Evolutionary conservation across 2,797 vertebrate genomes (phyloP), one percentile per base, ranked within the genome.

Genomic region (Gymnothorax reevesii): DNA sequence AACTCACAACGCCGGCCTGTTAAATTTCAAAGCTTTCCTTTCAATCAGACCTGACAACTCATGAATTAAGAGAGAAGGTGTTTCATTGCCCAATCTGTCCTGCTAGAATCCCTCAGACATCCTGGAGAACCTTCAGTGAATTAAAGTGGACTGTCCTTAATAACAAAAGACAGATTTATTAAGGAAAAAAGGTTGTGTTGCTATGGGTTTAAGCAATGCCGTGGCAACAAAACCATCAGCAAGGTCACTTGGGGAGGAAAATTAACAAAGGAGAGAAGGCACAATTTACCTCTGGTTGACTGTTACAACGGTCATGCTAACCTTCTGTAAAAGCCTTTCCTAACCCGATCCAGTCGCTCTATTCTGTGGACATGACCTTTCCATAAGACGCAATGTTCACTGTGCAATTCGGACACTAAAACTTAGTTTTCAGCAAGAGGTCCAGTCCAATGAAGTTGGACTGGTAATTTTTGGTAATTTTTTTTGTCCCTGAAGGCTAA

Each of bases 1-100:
- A 3, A 73, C 12, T 73, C n/a, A 25, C 12, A 2, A 13, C 52
- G 42, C 12, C 3, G 8, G 42, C 42, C 75, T 7, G 42, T 22
- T 52, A 52, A 52, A 79, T 79, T 79, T 79, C 75, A 79, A 7
- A 75, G 27, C 13, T 42, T 27, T 75, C 75, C 75, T 79, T 73
- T 79, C 33, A 15, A 7, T 79, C 20, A 49, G 22, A 52, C 75
- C 71, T 79, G 75, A 79, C 33, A 79, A 79, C 52, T 79, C 17
- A 79, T 52, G 52, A 20, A 79, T 79, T 79, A 20, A 52, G 42
- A 42, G 71, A 33, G 27, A 73, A 73, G 13, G 71, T 25, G 4
- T 3, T 3, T 66, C 25, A n/a, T 52, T 42, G 33, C 33, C 33
- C 33, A 42, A 42, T 42, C 33, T 1, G 33, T 42, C 33, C 33